phyloP scores from a whole-genome alignment of 2,888 invertebrate species.

The Rhagophthalmus giganteus region DNA sequence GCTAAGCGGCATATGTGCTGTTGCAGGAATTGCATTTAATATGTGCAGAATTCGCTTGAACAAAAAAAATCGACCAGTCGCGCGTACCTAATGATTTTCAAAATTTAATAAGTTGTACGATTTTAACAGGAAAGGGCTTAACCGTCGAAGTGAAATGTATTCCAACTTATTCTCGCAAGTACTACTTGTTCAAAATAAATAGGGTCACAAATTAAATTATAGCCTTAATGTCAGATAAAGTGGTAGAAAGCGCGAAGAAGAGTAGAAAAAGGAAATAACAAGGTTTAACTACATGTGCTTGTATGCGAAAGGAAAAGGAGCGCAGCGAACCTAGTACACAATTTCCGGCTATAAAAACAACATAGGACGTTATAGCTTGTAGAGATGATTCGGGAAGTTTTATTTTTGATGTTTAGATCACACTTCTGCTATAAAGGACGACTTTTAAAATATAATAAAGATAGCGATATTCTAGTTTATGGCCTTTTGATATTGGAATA shows the following conservation, averaged over 20 bases:
- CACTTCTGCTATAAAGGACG: slow-evolving; percentile 12
- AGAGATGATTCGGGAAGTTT: slow-evolving; percentile 17
- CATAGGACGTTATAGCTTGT: slow-evolving; percentile 19
- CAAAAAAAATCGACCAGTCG: too few relatives aligned
- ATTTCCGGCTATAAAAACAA: slow-evolving; percentile 25
- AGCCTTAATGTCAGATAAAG: slow-evolving; percentile 21
- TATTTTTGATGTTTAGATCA: slow-evolving; percentile 24
- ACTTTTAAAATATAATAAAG: slow-evolving; percentile 20
- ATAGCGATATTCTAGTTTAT: slow-evolving; percentile 16
- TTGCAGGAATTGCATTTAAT: too few relatives aligned
- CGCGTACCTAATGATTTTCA: not conserved
- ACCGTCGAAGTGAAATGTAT: not conserved
- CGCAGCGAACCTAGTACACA: slow-evolving; percentile 14
- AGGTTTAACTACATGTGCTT: slow-evolving; percentile 18
- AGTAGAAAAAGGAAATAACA: slow-evolving; percentile 21
- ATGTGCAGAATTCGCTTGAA: too few relatives aligned
- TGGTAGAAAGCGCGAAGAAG: slow-evolving; percentile 16
- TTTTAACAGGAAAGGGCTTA: not conserved
- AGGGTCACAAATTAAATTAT: slow-evolving; percentile 17
- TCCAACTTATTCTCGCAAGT: not conserved
- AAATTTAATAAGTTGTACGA: not conserved
- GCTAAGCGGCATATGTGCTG: too few relatives aligned
- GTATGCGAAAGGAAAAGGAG: slow-evolving; percentile 6
- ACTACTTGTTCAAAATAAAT: not conserved
- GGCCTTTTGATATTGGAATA: slow-evolving; percentile 2